A percentile compares a stretch with the other conserved stretches of the same genome.
Conservation (phyloP, 2,113 vertebrate genomes). For the Equus przewalskii region DNA sequence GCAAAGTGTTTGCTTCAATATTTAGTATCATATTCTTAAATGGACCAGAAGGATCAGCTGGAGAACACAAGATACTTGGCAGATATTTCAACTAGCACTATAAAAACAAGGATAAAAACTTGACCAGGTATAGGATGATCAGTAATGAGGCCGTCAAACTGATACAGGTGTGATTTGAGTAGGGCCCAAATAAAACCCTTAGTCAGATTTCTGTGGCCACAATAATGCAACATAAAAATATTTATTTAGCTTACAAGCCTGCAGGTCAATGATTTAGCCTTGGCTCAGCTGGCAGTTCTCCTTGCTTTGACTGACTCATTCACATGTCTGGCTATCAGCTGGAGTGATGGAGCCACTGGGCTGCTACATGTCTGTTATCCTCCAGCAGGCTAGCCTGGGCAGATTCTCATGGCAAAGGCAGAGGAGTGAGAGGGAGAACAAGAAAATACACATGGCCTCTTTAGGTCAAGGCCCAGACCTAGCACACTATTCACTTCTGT, state of each 20-base stretch:
- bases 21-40: conserved; percentile 74
- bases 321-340: background rate
- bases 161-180: background rate
- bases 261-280: background rate
- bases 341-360: background rate
- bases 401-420: background rate
- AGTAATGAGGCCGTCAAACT: background rate
- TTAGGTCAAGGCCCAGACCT: background rate
- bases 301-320: background rate
- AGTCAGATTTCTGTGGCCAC: background rate
- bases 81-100: conserved; percentile 26
- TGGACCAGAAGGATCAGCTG: conserved; percentile 61
- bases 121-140: background rate
- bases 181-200: background rate
- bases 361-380: background rate
- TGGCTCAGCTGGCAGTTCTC: background rate
- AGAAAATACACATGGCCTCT: background rate
- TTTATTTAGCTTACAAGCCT: background rate
- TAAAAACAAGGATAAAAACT: conserved; percentile 44
- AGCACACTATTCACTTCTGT: background rate
- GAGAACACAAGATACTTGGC: conserved; percentile 47
- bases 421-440: background rate
- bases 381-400: background rate
- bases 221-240: background rate
- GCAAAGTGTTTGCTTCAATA: conserved; percentile 70